Evolutionary conservation across 2,113 vertebrate species (phyloP).

Genomic region (Hippocampus guttulatus): DNA sequence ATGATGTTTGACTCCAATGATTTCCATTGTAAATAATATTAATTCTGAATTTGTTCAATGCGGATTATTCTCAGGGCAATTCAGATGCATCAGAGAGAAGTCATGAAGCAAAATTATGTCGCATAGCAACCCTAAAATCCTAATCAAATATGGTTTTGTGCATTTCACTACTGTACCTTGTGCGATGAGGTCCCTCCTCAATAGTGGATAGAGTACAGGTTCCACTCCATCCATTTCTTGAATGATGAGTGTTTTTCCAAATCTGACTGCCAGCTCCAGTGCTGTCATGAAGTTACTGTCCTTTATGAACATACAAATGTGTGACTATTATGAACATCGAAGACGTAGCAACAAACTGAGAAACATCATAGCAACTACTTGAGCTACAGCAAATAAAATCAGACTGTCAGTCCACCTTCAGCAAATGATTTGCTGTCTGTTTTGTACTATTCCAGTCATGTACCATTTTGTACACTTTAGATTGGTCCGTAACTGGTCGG

Average conservation of each 20-base stretch:
- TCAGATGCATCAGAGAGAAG: neutral
- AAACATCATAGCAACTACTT: neutral
- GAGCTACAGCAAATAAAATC: neutral
- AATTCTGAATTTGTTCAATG: neutral
- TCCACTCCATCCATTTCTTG: slow-evolving; percentile 96
- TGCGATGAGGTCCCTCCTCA: slow-evolving; percentile 88
- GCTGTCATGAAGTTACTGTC: slow-evolving; percentile 89
- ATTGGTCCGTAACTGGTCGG: too few relatives aligned
- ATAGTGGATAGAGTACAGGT: slow-evolving; percentile 88
- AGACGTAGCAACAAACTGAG: neutral
- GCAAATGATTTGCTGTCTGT: neutral
- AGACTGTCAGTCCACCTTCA: neutral
- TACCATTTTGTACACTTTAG: neutral
- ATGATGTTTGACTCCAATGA: neutral
- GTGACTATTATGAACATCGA: neutral
- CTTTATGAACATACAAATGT: slow-evolving; percentile 54
- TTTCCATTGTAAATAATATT: neutral
- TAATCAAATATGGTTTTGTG: slow-evolving; percentile 1
- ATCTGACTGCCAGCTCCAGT: slow-evolving; percentile 91
- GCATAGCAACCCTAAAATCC: neutral
- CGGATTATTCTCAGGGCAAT: neutral
- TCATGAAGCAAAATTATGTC: neutral
- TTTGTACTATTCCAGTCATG: neutral
- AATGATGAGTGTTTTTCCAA: slow-evolving; percentile 95
- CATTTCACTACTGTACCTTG: slow-evolving; percentile 75